Percentiles rank a stretch among this genome's conserved stretches.
Evolutionary conservation across 2,888 invertebrate species (phyloP).

Genomic region (Acanthosepion lycidas): DNA sequence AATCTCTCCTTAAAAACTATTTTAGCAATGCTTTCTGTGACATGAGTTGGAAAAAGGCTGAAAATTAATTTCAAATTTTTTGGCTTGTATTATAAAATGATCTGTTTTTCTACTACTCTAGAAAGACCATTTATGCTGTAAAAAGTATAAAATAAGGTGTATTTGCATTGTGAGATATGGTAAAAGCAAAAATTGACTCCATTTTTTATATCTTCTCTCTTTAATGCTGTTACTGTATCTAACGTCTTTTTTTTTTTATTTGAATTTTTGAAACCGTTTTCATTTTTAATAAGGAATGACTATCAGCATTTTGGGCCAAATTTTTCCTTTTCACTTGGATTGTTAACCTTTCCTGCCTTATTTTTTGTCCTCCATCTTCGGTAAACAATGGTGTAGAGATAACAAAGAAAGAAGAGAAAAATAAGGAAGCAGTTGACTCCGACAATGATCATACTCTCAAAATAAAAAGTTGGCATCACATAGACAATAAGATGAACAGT

Average conservation of each 20-base stretch:
- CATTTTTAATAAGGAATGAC: background rate
- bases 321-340: background rate
- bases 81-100: background rate
- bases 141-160: background rate
- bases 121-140: background rate
- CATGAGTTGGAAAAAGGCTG: too few species aligned
- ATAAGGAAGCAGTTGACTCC: background rate
- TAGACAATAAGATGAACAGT: background rate
- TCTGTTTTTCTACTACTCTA: background rate
- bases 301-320: background rate
- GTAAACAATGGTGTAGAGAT: background rate
- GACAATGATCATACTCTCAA: background rate
- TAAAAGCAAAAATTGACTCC: background rate
- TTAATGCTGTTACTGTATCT: background rate
- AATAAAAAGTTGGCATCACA: background rate
- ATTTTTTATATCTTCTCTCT: background rate
- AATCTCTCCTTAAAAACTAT: too few species aligned
- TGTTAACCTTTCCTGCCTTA: background rate
- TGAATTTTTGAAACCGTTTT: background rate
- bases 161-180: background rate
- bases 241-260: background rate
- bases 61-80: background rate
- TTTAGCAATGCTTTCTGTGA: too few species aligned
- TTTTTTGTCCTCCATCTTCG: background rate
- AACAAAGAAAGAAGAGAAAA: background rate